These are phyloP conservation scores for Sus scrofa DNA, from an alignment of 2,113 vertebrate genomes.

Conservation along the genomic window DNA sequence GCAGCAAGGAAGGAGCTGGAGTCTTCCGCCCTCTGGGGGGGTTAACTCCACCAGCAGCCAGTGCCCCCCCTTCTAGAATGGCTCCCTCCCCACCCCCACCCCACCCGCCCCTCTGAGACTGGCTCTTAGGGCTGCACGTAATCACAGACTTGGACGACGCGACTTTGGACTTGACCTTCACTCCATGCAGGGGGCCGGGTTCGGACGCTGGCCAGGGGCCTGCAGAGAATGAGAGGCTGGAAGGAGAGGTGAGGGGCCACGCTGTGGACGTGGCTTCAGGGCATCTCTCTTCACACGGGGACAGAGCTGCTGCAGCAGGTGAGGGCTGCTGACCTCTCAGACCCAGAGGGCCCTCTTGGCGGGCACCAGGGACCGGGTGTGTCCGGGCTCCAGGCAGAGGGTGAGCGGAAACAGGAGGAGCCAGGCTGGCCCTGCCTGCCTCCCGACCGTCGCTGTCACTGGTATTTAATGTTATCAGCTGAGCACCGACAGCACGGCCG, in stretches of 20 bases:
- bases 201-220: background rate
- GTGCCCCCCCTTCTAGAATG: background rate
- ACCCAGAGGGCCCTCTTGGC: rapidly evolving
- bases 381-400: background rate
- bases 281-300: background rate
- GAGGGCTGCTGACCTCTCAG: too few relatives aligned
- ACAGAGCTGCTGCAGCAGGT: rapidly evolving
- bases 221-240: rapidly evolving
- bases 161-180: background rate
- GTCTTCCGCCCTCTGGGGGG: background rate
- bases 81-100: too few relatives aligned
- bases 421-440: rapidly evolving
- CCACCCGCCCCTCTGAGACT: background rate
- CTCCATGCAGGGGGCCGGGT: rapidly evolving
- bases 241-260: rapidly evolving
- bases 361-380: rapidly evolving
- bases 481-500: rapidly evolving
- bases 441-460: rapidly evolving
- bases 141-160: background rate
- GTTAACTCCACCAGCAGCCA: background rate
- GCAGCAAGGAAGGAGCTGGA: background rate
- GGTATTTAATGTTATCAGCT: background rate
- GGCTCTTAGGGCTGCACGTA: rapidly evolving
- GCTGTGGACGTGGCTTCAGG: background rate
- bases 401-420: background rate